Conservation (phyloP, 2,797 vertebrate species). For the Pelochelys cantorii region DNA sequence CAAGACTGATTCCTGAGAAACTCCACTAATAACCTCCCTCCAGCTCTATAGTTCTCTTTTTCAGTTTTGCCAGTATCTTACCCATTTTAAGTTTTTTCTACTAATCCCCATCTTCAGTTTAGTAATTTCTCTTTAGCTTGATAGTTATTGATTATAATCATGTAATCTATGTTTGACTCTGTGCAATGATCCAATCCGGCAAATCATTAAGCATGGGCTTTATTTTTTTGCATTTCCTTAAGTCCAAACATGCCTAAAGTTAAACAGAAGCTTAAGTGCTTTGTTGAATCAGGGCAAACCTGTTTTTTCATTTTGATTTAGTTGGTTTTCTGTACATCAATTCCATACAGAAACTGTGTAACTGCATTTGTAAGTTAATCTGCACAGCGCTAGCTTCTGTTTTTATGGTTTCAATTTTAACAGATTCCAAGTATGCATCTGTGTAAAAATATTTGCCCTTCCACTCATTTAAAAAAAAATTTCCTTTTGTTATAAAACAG, state of each 20-base stretch:
- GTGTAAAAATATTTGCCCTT: constrained; percentile 10
- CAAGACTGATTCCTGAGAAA: background rate
- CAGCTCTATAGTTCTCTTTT: background rate
- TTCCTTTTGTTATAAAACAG: constrained; percentile 1
- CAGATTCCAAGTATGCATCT: background rate
- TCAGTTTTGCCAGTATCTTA: background rate
- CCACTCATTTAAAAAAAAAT: background rate
- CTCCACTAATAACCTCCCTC: background rate
- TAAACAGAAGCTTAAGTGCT: fast-evolving
- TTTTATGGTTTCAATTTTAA: constrained; percentile 9
- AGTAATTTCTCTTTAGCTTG: background rate
- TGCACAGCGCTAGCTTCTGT: background rate
- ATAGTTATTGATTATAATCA: background rate
- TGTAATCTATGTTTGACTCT: background rate
- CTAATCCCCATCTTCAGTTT: background rate
- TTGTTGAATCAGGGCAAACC: background rate
- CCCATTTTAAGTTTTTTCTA: background rate
- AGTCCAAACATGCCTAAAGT: background rate
- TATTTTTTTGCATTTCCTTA: background rate
- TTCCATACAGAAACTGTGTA: background rate
- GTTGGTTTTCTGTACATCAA: background rate
- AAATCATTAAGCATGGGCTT: background rate
- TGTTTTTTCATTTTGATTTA: background rate
- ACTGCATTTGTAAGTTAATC: constrained; percentile 10
- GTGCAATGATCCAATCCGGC: background rate